These are phyloP conservation scores for Tetheella fluctuosa DNA, from an alignment of 2,888 invertebrate genomes.

Conservation along the genomic window DNA sequence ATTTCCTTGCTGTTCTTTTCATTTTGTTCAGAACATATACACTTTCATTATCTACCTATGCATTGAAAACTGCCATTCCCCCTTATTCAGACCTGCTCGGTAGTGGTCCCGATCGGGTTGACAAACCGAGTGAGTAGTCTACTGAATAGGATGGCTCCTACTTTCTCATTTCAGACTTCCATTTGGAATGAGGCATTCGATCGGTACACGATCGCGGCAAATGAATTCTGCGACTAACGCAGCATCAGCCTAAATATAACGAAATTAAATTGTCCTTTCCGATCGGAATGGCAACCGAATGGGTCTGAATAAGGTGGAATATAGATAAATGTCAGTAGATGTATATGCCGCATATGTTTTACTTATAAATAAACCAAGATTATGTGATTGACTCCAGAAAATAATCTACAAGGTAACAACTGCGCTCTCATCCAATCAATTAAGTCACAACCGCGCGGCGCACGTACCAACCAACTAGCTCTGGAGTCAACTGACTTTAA, in stretches of 20 bases:
- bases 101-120: too few species aligned
- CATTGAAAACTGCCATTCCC: constrained; percentile 2
- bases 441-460: constrained; percentile 60
- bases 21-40: constrained; percentile 8
- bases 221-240: too few species aligned
- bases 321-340: background rate
- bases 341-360: background rate
- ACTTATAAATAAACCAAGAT: constrained; percentile 9
- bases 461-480: constrained; percentile 21
- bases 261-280: too few species aligned
- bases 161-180: too few species aligned
- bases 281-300: too few species aligned
- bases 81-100: too few species aligned
- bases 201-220: too few species aligned
- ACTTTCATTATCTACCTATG: background rate
- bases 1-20: background rate
- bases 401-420: background rate
- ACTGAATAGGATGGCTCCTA: too few species aligned
- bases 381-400: constrained; percentile 11
- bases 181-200: too few species aligned
- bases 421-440: constrained; percentile 20
- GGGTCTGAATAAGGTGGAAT: too few species aligned
- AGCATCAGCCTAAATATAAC: too few species aligned
- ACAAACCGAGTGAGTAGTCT: too few species aligned
- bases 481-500: constrained; percentile 45